These are phyloP conservation scores for Drosophila sproati DNA, from an alignment of 1,140 invertebrate species.

Conservation along the genomic window DNA sequence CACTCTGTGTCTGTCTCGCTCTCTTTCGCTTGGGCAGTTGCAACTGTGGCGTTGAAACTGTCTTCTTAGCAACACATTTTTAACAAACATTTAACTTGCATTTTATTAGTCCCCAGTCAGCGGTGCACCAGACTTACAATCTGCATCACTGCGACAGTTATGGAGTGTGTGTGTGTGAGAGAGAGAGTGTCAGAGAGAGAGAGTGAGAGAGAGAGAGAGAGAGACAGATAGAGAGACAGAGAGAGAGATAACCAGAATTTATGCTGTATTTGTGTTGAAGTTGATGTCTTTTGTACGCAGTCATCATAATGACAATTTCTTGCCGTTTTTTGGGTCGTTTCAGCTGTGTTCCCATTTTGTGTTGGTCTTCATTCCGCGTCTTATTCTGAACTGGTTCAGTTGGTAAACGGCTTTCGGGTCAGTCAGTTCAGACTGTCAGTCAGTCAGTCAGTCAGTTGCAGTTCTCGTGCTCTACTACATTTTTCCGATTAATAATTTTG, in stretches of 20 bases:
- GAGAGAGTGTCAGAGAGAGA: too few species aligned
- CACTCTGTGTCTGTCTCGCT: background rate
- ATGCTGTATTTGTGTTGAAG: slow-evolving; percentile 25
- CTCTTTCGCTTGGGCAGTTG: background rate
- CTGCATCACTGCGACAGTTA: too few species aligned
- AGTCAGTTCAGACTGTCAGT: slow-evolving; percentile 6
- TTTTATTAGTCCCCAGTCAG: slow-evolving; percentile 78
- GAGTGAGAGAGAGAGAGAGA: background rate
- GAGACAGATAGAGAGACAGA: slow-evolving; percentile 2
- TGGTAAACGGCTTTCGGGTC: slow-evolving; percentile 6
- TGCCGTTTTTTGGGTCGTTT: slow-evolving; percentile 32
- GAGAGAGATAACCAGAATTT: slow-evolving; percentile 1
- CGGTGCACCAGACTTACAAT: slow-evolving; percentile 37
- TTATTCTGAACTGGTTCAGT: slow-evolving; percentile 29
- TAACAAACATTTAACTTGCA: slow-evolving; percentile 84
- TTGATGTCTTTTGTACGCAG: slow-evolving; percentile 47
- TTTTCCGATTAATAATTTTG: slow-evolving; percentile 9
- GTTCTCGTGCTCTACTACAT: slow-evolving; percentile 8
- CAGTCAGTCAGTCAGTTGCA: slow-evolving; percentile 15
- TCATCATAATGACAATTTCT: slow-evolving; percentile 67
- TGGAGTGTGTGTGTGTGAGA: too few species aligned
- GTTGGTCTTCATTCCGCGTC: slow-evolving; percentile 17
- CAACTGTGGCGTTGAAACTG: slow-evolving; percentile 16
- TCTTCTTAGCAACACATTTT: slow-evolving; percentile 72
- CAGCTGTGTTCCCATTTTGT: slow-evolving; percentile 39